Percentiles rank a stretch among this genome's conserved stretches.
These are phyloP conservation scores for Rhizoglyphus robini DNA, from an alignment of 1,140 invertebrate genomes.

Conservation along the genomic window DNA sequence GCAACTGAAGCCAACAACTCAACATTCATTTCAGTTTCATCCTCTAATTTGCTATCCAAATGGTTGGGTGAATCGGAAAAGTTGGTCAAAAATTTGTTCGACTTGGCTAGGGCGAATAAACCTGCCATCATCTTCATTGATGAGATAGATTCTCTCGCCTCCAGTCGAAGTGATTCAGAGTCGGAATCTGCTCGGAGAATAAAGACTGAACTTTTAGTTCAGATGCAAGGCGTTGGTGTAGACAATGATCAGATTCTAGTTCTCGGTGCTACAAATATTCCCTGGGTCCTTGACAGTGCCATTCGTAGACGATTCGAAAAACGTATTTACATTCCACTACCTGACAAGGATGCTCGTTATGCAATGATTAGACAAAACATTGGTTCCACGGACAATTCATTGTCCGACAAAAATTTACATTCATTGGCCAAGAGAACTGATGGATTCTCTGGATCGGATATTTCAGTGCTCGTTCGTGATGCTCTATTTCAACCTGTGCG, in stretches of 20 bases:
- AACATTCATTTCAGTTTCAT: constrained; percentile 97
- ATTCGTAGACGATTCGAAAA: constrained; percentile 87
- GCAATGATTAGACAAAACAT: constrained; percentile 93
- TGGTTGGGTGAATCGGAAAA: constrained; percentile 99
- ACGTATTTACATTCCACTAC: constrained; percentile 93
- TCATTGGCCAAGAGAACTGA: constrained; percentile 71
- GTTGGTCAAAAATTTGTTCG: constrained; percentile 91
- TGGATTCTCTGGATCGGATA: constrained; percentile 90
- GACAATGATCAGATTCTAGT: constrained; percentile 61
- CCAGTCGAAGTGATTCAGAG: constrained; percentile 93
- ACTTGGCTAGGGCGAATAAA: constrained; percentile 82
- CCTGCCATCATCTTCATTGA: constrained; percentile 98
- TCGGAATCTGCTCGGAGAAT: constrained; percentile 95
- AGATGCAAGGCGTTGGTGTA: constrained; percentile 61
- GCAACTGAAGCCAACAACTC: constrained; percentile 99
- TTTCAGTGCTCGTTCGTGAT: constrained; percentile 92
- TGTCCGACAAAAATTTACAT: constrained; percentile 76
- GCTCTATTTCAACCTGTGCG: constrained; percentile 97
- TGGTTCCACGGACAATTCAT: constrained; percentile 68
- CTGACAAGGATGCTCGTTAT: constrained; percentile 76
- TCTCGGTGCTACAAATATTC: constrained; percentile 96
- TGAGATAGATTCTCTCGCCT: constrained; percentile 96
- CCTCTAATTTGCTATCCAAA: constrained; percentile 95
- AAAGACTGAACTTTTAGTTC: constrained; percentile 98
- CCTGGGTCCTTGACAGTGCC: constrained; percentile 99